These are phyloP conservation scores for Dicentrarchus labrax DNA, from an alignment of 2,113 vertebrate genomes.

Conservation along the genomic window DNA sequence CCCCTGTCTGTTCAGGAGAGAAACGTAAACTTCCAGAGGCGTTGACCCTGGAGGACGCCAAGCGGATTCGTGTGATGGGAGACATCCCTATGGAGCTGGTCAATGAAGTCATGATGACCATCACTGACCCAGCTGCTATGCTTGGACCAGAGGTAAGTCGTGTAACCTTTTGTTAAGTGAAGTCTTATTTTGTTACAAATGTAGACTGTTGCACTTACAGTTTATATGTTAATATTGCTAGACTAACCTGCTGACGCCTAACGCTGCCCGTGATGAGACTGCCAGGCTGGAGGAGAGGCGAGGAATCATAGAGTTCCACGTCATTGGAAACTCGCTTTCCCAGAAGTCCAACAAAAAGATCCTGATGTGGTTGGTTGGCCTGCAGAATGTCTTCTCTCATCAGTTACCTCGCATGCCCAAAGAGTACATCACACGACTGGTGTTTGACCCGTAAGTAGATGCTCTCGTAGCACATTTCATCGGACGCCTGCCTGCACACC, in stretches of 20 bases:
- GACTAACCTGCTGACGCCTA: constrained; percentile 96
- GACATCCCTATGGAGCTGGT: constrained; percentile 99
- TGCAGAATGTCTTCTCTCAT: constrained; percentile 99
- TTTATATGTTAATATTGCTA: constrained; percentile 55
- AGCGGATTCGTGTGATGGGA: constrained; percentile 96
- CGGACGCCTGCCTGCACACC: fast-evolving
- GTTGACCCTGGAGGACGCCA: constrained; percentile 96
- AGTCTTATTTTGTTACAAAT: neutral
- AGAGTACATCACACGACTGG: constrained; percentile 98
- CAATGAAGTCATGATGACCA: constrained; percentile 99
- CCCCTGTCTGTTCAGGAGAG: constrained; percentile 85
- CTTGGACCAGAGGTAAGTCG: constrained; percentile 92
- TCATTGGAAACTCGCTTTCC: constrained; percentile 96
- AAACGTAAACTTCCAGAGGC: constrained; percentile 96
- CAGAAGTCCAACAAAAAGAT: constrained; percentile 99
- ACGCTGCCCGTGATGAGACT: constrained; percentile 96
- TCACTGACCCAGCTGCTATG: constrained; percentile 98
- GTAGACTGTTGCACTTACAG: neutral
- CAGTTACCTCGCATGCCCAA: constrained; percentile 99
- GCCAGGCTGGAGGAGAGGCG: constrained; percentile 96
- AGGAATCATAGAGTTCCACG: constrained; percentile 98
- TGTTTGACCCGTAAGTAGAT: constrained; percentile 95
- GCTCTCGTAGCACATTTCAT: neutral
- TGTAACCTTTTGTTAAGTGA: neutral
- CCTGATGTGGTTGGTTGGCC: constrained; percentile 97